Conservation (phyloP, 2,888 invertebrate genomes). For the Aspidiotus destructor region DNA sequence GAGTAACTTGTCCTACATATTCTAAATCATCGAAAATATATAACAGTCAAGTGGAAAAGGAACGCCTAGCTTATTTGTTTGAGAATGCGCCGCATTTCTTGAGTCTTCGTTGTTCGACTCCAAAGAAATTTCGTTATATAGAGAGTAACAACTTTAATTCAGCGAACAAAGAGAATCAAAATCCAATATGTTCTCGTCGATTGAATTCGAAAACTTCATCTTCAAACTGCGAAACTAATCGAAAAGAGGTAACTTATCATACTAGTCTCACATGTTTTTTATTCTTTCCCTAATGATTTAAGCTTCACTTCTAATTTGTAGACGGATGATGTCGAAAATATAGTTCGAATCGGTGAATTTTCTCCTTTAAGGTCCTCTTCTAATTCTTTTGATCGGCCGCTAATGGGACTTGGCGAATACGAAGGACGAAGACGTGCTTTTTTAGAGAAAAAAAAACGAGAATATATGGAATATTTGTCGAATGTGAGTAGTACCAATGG, state of each 20-base stretch:
- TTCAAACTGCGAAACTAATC: neutral
- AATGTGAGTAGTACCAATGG: slow-evolving; percentile 18
- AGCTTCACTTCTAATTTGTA: neutral
- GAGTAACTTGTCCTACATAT: neutral
- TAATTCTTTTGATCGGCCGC: slow-evolving; percentile 25
- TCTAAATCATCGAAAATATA: neutral
- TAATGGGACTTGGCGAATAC: slow-evolving; percentile 34
- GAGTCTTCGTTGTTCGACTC: neutral
- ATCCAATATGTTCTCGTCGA: neutral
- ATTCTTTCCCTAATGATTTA: no score
- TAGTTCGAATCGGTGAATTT: slow-evolving; percentile 34
- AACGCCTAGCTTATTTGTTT: slow-evolving; percentile 1
- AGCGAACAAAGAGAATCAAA: neutral
- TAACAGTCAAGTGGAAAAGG: slow-evolving; percentile 7
- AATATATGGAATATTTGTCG: slow-evolving; percentile 33
- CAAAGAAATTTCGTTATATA: neutral
- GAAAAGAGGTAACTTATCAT: neutral
- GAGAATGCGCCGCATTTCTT: neutral
- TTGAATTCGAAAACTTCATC: neutral
- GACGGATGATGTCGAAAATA: neutral
- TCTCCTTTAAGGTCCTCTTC: slow-evolving; percentile 34
- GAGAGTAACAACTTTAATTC: no score
- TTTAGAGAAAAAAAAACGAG: slow-evolving; percentile 33
- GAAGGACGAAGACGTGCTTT: slow-evolving; percentile 30
- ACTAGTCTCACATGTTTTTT: no score